Conservation (phyloP, 2,113 vertebrate genomes). For the Charadrius vociferus region DNA sequence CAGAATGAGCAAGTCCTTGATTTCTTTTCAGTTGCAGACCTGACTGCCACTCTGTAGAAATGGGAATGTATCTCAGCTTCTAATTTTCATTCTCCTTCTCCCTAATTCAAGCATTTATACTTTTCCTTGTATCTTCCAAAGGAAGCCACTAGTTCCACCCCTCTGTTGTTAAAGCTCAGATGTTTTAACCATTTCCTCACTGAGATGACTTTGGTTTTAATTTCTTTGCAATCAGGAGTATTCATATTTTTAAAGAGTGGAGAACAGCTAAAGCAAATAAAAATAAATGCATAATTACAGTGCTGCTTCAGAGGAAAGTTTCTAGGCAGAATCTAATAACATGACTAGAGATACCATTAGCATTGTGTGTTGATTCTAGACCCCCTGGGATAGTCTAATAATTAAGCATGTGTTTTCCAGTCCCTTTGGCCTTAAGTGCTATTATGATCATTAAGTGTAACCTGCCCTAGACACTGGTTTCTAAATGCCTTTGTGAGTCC, state of each 20-base stretch:
- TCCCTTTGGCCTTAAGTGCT: constrained; percentile 28
- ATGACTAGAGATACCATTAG: not conserved
- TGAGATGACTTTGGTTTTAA: not conserved
- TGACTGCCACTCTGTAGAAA: not conserved
- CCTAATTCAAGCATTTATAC: not conserved
- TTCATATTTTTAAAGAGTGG: not conserved
- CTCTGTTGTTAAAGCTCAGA: not conserved
- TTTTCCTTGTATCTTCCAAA: not conserved
- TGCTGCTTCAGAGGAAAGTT: constrained; percentile 25
- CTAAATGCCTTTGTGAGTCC: not conserved
- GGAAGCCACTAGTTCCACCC: not conserved
- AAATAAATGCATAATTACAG: constrained; percentile 37
- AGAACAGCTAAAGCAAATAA: not conserved
- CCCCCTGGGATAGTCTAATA: not conserved
- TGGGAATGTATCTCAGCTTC: not conserved
- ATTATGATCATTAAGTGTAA: not conserved
- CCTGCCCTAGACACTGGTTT: not conserved
- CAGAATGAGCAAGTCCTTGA: not conserved
- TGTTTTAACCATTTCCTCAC: not conserved
- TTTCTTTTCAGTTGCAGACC: not conserved
- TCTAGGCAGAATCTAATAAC: constrained; percentile 23
- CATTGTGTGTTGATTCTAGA: not conserved
- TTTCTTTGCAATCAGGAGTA: not conserved
- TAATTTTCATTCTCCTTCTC: not conserved
- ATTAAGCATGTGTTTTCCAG: constrained; percentile 41